Percentiles rank a stretch among this genome's conserved stretches.
Conservation (phyloP, 2,113 vertebrate genomes). For the Zeus faber region DNA sequence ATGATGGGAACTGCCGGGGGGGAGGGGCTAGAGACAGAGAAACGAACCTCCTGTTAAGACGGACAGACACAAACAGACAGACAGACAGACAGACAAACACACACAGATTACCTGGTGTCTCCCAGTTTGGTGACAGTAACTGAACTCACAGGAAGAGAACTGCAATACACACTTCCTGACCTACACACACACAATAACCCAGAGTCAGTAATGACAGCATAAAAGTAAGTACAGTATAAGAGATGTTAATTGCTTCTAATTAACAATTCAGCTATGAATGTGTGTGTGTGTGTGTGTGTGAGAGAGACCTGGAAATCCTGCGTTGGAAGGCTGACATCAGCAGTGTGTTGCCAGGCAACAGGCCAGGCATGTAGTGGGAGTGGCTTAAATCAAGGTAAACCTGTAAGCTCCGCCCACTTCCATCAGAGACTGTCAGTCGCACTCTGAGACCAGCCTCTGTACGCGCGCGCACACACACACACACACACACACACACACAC, state of each 20-base stretch:
- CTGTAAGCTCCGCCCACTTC: constrained; percentile 54
- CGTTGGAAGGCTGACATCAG: constrained; percentile 77
- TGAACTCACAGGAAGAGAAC: constrained; percentile 37
- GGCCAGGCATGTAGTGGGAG: constrained; percentile 68
- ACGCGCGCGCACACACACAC: constrained; percentile 20
- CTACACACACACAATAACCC: constrained; percentile 35
- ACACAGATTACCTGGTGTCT: constrained; percentile 33
- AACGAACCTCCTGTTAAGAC: background rate
- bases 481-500: constrained; percentile 10
- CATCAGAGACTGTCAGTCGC: constrained; percentile 74
- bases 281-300: constrained; percentile 13
- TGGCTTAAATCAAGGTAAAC: constrained; percentile 74
- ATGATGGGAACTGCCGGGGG: constrained; percentile 44
- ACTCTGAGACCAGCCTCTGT: constrained; percentile 39
- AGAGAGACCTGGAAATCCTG: constrained; percentile 57
- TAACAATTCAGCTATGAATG: background rate
- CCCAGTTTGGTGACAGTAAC: constrained; percentile 22
- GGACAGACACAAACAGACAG: background rate
- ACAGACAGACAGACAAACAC: background rate
- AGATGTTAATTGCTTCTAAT: background rate
- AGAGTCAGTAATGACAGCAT: background rate
- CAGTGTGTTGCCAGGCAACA: constrained; percentile 79
- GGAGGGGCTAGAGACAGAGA: constrained; percentile 14
- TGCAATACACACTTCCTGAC: constrained; percentile 55
- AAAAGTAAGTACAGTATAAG: background rate